Percentiles rank a stretch among this genome's conserved stretches.
These are phyloP conservation scores for Melanotaenia boesemani DNA, from an alignment of 2,797 vertebrate genomes.

Conservation along the genomic window DNA sequence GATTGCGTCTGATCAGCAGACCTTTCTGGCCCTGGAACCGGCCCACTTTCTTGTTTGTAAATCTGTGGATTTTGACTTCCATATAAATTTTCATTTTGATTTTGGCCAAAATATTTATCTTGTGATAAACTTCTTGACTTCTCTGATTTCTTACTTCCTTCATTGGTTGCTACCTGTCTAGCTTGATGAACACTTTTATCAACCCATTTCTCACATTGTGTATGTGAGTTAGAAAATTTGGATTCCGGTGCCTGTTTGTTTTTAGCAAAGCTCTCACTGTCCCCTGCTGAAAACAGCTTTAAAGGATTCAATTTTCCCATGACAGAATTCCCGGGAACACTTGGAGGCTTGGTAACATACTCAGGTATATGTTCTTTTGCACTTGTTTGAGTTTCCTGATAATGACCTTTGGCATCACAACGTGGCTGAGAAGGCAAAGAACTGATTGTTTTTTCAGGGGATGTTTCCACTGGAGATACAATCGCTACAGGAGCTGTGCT, in stretches of 20 bases:
- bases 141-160: slow-evolving; percentile 20
- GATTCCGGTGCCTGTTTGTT: slow-evolving; percentile 38
- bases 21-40: slow-evolving; percentile 27
- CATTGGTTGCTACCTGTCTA: slow-evolving; percentile 11
- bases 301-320: slow-evolving; percentile 87
- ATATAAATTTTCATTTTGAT: slow-evolving; percentile 29
- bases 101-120: slow-evolving; percentile 40
- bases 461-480: slow-evolving; percentile 80
- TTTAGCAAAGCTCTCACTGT: slow-evolving; percentile 50
- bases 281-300: slow-evolving; percentile 81
- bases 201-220: slow-evolving; percentile 32
- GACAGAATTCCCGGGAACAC: slow-evolving; percentile 79
- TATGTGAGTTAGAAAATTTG: slow-evolving; percentile 36
- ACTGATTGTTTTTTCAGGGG: slow-evolving; percentile 70
- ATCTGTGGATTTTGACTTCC: slow-evolving; percentile 41
- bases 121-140: slow-evolving; percentile 41
- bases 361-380: slow-evolving; percentile 46
- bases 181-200: slow-evolving; percentile 11
- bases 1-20: slow-evolving; percentile 41
- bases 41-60: slow-evolving; percentile 41
- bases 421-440: slow-evolving; percentile 70
- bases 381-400: slow-evolving; percentile 43
- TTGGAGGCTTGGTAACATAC: slow-evolving; percentile 65
- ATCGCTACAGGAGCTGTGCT: slow-evolving; percentile 74
- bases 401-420: slow-evolving; percentile 53